Conservation (phyloP, 53 echinoderm and acorn worm species). For the Apostichopus leukothele region DNA sequence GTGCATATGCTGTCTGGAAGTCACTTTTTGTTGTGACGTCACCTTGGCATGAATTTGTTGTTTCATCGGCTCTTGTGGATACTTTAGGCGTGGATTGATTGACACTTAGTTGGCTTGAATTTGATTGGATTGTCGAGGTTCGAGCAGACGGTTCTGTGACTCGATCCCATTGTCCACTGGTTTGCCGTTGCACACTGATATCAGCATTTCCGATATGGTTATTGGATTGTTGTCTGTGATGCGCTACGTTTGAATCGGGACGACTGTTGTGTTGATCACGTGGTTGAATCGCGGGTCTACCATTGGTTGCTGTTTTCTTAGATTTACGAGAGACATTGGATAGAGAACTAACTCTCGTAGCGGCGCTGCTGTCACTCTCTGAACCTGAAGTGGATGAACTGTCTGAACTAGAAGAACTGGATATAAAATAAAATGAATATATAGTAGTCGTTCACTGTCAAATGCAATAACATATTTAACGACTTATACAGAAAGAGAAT, state of each 20-base stretch:
- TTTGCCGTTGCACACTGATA: not conserved
- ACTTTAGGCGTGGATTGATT: not conserved
- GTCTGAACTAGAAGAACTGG: not conserved
- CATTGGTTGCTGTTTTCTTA: not conserved
- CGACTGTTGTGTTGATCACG: not conserved
- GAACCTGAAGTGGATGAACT: conserved; percentile 5
- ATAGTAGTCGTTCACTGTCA: too few species aligned
- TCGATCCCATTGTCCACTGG: not conserved
- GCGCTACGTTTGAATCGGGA: not conserved
- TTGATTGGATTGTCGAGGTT: not conserved
- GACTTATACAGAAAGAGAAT: too few species aligned
- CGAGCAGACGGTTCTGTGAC: not conserved
- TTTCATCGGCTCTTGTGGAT: not conserved
- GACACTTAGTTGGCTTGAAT: not conserved
- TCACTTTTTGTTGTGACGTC: not conserved
- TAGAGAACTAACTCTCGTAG: conserved; percentile 11
- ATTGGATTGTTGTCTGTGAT: not conserved
- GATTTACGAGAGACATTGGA: not conserved
- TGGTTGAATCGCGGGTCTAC: not conserved
- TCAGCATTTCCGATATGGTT: not conserved
- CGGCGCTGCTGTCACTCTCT: not conserved
- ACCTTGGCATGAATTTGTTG: not conserved
- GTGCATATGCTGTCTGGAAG: not conserved
- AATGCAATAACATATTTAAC: too few species aligned
- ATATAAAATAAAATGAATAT: not conserved